Conservation (phyloP, 2,888 invertebrate species). For the Lithophane socia region DNA sequence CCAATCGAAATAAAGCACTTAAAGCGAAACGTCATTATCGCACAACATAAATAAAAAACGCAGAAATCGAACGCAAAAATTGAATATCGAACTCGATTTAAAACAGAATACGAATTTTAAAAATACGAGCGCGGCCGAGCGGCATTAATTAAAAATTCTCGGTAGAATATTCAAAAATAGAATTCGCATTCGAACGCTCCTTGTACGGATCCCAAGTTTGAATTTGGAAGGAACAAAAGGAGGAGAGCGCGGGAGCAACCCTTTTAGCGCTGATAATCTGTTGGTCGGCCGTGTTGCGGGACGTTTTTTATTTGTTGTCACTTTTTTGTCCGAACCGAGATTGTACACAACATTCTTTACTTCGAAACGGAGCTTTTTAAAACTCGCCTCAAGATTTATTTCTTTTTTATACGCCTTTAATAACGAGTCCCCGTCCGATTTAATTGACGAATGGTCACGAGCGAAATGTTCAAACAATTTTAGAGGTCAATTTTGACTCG, state of each 20-base stretch:
- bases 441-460: slow-evolving; percentile 89
- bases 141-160: slow-evolving; percentile 91
- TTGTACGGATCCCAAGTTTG: slow-evolving; percentile 89
- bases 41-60: slow-evolving; percentile 90
- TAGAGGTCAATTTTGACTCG: slow-evolving; percentile 80
- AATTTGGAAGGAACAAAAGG: slow-evolving; percentile 90
- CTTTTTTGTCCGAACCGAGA: slow-evolving; percentile 90
- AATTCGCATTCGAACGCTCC: slow-evolving; percentile 90
- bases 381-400: slow-evolving; percentile 86
- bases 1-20: slow-evolving; percentile 91
- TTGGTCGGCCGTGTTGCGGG: slow-evolving; percentile 88
- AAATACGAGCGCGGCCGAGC: slow-evolving; percentile 88
- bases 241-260: slow-evolving; percentile 90
- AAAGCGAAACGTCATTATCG: slow-evolving; percentile 91
- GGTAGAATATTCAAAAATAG: slow-evolving; percentile 91
- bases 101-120: slow-evolving; percentile 90
- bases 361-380: slow-evolving; percentile 90
- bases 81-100: slow-evolving; percentile 90
- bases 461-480: slow-evolving; percentile 81
- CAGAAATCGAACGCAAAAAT: slow-evolving; percentile 90
- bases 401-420: slow-evolving; percentile 87
- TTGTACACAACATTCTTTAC: slow-evolving; percentile 91
- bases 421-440: slow-evolving; percentile 86
- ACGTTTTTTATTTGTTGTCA: slow-evolving; percentile 89
- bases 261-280: slow-evolving; percentile 91